A percentile compares a stretch with the other conserved stretches of the same genome.
phyloP scores from a whole-genome alignment of 2,113 vertebrate species.

The Balaenoptera acutorostrata region DNA sequence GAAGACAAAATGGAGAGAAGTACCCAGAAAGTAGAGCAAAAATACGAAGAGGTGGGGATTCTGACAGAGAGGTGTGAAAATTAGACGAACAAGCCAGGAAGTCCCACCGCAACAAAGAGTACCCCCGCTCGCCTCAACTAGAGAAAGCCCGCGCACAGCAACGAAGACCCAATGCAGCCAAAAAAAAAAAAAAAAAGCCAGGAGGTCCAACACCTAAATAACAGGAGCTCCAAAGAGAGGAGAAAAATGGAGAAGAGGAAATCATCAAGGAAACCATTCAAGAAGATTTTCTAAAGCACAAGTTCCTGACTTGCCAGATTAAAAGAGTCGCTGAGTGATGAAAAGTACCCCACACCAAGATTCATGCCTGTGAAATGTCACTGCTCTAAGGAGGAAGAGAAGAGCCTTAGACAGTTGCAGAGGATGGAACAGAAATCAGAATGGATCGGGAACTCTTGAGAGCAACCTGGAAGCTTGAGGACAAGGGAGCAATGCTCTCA shows the following conservation, averaged over 20 bases:
- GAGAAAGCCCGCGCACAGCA: too few relatives aligned
- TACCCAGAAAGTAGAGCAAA: background rate
- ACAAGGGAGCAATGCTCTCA: background rate
- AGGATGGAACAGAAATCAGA: background rate
- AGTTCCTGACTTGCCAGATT: background rate
- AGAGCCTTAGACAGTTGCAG: background rate
- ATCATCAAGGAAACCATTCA: background rate
- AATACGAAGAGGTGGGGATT: background rate
- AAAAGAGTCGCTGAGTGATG: background rate
- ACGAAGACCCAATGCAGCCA: too few relatives aligned
- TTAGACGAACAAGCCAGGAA: background rate
- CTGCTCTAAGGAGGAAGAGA: background rate
- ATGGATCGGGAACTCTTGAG: background rate
- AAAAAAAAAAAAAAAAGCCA: background rate
- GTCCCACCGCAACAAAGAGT: too few relatives aligned
- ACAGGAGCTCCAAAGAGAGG: background rate
- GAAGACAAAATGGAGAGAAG: background rate
- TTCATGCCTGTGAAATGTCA: too few relatives aligned
- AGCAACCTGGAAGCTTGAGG: background rate
- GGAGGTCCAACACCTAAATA: background rate
- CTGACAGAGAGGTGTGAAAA: background rate
- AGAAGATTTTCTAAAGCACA: background rate
- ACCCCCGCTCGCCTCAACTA: too few relatives aligned
- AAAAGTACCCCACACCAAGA: rapidly evolving
- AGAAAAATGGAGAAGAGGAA: background rate